phyloP scores from a whole-genome alignment of 2,113 vertebrate species.

The Menura novaehollandiae region DNA sequence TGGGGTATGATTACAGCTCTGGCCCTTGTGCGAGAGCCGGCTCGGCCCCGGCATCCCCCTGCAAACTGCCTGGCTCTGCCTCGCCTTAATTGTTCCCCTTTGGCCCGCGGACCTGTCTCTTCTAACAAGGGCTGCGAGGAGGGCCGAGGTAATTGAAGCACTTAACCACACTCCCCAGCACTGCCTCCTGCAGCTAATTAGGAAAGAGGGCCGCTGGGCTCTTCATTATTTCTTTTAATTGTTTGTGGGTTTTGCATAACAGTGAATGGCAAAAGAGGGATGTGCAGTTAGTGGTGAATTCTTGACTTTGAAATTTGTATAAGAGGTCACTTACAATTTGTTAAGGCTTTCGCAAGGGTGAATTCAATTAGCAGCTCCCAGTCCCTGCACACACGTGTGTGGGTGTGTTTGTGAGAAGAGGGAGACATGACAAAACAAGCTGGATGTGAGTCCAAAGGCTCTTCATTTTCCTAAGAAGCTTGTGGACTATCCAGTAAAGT shows the following conservation, averaged over 20 bases:
- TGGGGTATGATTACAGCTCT: constrained; percentile 4
- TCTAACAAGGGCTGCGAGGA: constrained; percentile 57
- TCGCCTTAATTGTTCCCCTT: constrained; percentile 70
- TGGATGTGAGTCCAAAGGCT: neutral
- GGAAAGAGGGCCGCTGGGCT: constrained; percentile 66
- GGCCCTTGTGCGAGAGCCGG: neutral
- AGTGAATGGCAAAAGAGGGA: constrained; percentile 59
- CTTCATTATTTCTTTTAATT: constrained; percentile 70
- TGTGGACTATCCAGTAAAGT: neutral
- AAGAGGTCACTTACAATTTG: constrained; percentile 68
- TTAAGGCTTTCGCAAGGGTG: constrained; percentile 40
- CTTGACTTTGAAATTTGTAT: constrained; percentile 59
- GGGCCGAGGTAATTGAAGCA: constrained; percentile 61
- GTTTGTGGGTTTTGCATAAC: constrained; percentile 71
- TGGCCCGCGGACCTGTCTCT: constrained; percentile 57
- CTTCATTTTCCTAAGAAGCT: neutral
- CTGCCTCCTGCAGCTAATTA: constrained; percentile 70
- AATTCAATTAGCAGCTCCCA: constrained; percentile 60
- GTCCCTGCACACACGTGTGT: neutral
- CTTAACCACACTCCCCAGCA: constrained; percentile 60
- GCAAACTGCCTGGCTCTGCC: constrained; percentile 26
- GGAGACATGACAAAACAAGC: neutral
- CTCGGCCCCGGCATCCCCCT: neutral
- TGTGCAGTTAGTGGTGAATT: neutral
- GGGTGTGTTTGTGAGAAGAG: neutral